Evolutionary conservation across 2,888 invertebrate genomes (phyloP).

Genomic region (Callyntrura sp.): DNA sequence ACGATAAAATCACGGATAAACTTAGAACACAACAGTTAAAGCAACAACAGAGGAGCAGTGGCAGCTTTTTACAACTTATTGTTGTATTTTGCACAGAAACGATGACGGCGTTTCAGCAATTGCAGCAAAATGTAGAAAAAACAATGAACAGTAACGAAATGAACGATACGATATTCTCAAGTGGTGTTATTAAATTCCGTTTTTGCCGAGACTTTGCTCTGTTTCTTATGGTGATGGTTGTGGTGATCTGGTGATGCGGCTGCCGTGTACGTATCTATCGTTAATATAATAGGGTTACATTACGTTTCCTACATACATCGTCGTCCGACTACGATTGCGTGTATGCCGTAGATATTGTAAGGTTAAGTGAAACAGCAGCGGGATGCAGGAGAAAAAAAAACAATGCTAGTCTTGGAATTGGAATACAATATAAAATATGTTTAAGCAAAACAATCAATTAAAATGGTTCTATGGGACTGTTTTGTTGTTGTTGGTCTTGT

Average conservation of each 20-base stretch:
- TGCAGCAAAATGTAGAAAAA: not conserved
- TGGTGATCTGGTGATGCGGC: not conserved
- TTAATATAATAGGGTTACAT: not conserved
- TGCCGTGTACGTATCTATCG: not conserved
- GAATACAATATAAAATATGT: not conserved
- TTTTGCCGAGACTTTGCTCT: constrained; percentile 11
- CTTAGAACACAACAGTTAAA: constrained; percentile 30
- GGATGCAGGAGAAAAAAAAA: not conserved
- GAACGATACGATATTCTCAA: constrained; percentile 38
- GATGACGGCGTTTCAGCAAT: not conserved
- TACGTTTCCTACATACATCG: not conserved
- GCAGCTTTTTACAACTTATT: constrained; percentile 24
- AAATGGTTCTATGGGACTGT: not conserved
- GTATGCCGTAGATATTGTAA: not conserved
- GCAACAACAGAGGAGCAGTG: constrained; percentile 17
- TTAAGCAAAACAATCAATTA: constrained; percentile 55
- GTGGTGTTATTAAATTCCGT: constrained; percentile 30
- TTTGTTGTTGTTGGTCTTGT: not conserved
- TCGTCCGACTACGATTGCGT: not conserved
- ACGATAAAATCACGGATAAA: constrained; percentile 48
- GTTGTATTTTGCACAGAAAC: constrained; percentile 44
- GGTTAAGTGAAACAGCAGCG: not conserved
- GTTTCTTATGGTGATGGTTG: not conserved
- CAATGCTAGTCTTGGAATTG: no score
- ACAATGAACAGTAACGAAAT: constrained; percentile 23